Conservation (phyloP, 1,140 invertebrate species). For the Psix sp. region DNA sequence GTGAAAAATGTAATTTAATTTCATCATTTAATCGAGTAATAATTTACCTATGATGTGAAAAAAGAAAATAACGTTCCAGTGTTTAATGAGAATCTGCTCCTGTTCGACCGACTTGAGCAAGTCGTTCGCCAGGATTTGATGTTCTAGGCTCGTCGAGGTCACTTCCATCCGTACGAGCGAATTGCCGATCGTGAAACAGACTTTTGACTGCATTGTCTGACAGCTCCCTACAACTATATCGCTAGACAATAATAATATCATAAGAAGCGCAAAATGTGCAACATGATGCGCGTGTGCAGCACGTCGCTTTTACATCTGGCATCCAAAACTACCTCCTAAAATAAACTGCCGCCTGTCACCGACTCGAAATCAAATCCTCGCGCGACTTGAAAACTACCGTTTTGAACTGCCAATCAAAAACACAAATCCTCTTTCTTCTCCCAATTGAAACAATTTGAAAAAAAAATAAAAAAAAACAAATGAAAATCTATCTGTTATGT, state of each 20-base stretch:
- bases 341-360: constrained; percentile 20
- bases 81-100: constrained; percentile 40
- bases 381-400: background rate
- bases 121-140: background rate
- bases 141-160: background rate
- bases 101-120: constrained; percentile 1
- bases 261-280: constrained; percentile 17
- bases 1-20: constrained; percentile 1
- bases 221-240: no score
- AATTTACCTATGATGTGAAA: constrained; percentile 62
- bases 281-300: constrained; percentile 8
- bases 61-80: constrained; percentile 59
- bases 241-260: constrained; percentile 13
- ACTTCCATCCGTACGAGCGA: constrained; percentile 7
- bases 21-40: no score
- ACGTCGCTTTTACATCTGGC: constrained; percentile 49
- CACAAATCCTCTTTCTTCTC: no score
- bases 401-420: background rate
- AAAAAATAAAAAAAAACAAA: no score
- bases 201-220: constrained; percentile 18
- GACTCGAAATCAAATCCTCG: background rate
- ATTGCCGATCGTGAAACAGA: constrained; percentile 1
- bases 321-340: constrained; percentile 34
- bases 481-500: no score
- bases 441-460: no score